Evolutionary conservation across 2,888 invertebrate species (phyloP).

Genomic region (Xestia xanthographa): DNA sequence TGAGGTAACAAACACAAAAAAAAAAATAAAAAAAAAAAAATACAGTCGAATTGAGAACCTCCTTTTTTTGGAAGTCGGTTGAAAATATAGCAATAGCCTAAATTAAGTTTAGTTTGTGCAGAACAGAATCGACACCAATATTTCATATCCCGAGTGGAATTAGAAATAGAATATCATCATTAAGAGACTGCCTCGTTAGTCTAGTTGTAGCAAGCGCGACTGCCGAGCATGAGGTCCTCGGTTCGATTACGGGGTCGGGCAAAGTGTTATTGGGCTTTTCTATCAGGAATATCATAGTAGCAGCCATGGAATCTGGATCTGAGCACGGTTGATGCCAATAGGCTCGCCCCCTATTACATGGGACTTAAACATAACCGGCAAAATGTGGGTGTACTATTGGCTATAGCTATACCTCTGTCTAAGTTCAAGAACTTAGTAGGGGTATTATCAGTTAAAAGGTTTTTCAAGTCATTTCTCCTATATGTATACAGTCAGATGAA

Average conservation of each 20-base stretch:
- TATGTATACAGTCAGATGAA: not conserved
- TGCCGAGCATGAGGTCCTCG: not conserved
- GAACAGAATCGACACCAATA: too few relatives aligned
- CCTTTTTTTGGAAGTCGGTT: too few relatives aligned
- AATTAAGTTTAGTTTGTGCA: too few relatives aligned
- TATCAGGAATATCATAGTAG: not conserved
- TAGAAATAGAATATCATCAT: constrained; percentile 7
- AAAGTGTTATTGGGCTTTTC: not conserved
- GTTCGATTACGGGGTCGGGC: not conserved
- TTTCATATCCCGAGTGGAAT: constrained; percentile 10
- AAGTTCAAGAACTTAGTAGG: not conserved
- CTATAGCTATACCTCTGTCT: not conserved
- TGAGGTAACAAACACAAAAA: too few relatives aligned
- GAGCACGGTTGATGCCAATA: not conserved
- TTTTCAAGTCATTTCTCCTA: not conserved
- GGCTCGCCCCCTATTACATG: not conserved
- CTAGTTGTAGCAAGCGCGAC: not conserved
- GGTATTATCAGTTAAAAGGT: not conserved
- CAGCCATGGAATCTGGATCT: not conserved
- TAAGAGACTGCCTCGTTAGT: not conserved
- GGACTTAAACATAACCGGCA: not conserved
- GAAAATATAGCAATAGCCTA: too few relatives aligned
- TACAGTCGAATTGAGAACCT: too few relatives aligned
- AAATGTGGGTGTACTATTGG: too few relatives aligned
- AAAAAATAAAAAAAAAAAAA: too few relatives aligned